A percentile compares a stretch with the other conserved stretches of the same genome.
These are phyloP conservation scores for Camponotus vicinus DNA, from an alignment of 1,140 invertebrate genomes.

Conservation along the genomic window DNA sequence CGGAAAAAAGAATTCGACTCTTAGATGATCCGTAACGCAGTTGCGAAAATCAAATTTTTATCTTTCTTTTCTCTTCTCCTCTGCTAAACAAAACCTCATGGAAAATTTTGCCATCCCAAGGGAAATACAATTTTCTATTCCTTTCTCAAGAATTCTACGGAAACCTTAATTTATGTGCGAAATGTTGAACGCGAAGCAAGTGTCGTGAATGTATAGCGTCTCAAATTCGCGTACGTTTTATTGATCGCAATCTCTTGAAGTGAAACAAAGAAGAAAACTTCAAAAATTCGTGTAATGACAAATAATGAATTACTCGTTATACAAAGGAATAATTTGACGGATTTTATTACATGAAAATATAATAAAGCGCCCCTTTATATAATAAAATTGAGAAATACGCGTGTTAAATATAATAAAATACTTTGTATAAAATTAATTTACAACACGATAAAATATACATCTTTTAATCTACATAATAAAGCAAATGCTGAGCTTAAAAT, in stretches of 20 bases:
- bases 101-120: conserved; percentile 23
- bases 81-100: neutral
- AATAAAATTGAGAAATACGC: neutral
- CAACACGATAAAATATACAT: too few relatives aligned
- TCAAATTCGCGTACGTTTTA: neutral
- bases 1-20: conserved; percentile 15
- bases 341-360: neutral
- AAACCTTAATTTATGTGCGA: conserved; percentile 41
- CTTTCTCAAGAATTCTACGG: conserved; percentile 13
- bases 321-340: neutral
- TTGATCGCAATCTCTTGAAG: conserved; percentile 17
- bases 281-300: neutral
- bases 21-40: conserved; percentile 1
- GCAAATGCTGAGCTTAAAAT: neutral
- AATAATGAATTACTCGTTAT: neutral
- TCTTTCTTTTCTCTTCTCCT: neutral
- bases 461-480: neutral
- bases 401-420: neutral
- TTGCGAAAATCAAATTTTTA: conserved; percentile 45
- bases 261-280: neutral
- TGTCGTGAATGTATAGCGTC: neutral
- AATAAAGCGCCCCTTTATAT: neutral
- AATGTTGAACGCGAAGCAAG: conserved; percentile 11
- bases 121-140: conserved; percentile 20
- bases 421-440: conserved; percentile 6